Evolutionary conservation across 2,113 vertebrate species (phyloP), one percentile per base, ranked within the genome.

Genomic region (Ciconia maguari): DNA sequence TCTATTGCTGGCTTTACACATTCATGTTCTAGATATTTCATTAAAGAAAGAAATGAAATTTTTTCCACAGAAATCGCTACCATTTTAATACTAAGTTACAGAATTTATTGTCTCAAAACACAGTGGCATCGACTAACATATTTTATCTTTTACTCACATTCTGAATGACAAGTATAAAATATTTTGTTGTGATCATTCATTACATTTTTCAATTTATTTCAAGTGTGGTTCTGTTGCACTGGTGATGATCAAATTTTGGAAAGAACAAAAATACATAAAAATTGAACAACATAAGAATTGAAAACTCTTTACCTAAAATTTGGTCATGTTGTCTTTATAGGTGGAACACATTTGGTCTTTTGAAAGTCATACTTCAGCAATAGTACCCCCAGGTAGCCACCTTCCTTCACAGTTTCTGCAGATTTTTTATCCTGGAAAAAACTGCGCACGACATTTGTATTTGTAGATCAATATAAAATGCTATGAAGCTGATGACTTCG

Each of bases 391-490:
- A 75, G 19, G 66, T 55, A 91, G 22, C 32, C 42, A 79, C 16
- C n/a, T 85, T 94, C 60, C 14, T 89, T 94, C 66, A 30, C n/a
- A 76, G 24, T 89, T 86, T 90, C 42, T 92, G 32, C 22, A 52
- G 79, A 36, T 65, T 36, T 86, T 78, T 69, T 69, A 66, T 54
- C 27, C 27, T 65, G 41, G 38, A 16, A 48, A 87, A 61, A 80
- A 20, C 69, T 78, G 29, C 29, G 61, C 46, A 41, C 51, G 58
- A 48, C 25, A 80, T 27, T 65, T 2, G 0, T 68, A 69, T 87
- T 89, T 83, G 19, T 66, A 61, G 70, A 96, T 96, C 83, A 69
- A 75, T 95, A 80, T n/a, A 89, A 94, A 93, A 87, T 52, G 42
- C 70, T 89, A 62, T 51, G 85, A 83, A 41, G n/a, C 16, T 79